Evolutionary conservation across 1,140 invertebrate species (phyloP).

Genomic region (Helicoverpa armigera): DNA sequence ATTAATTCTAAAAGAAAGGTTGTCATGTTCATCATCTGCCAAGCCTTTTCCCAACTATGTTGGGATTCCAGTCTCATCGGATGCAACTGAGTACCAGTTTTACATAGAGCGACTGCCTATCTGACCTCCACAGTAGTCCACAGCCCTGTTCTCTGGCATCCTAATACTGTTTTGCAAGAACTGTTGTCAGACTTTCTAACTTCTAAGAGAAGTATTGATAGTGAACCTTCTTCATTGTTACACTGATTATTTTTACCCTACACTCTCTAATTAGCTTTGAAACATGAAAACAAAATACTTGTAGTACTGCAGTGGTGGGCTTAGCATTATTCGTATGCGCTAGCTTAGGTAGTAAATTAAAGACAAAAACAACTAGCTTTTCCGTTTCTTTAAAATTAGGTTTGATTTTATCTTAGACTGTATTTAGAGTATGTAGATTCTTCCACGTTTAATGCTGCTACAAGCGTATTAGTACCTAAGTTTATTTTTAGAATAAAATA

Average conservation of each 20-base stretch:
- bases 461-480: too few relatives aligned
- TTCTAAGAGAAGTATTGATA: not conserved
- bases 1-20: too few relatives aligned
- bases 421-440: not conserved
- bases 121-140: too few relatives aligned
- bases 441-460: not conserved
- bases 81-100: too few relatives aligned
- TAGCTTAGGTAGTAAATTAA: slow-evolving; percentile 34
- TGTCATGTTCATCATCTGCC: too few relatives aligned
- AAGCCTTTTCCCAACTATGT: not conserved
- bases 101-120: too few relatives aligned
- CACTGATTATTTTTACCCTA: slow-evolving; percentile 15
- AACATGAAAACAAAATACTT: slow-evolving; percentile 35
- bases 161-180: too few relatives aligned
- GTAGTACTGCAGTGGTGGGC: slow-evolving; percentile 9
- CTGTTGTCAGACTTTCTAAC: too few relatives aligned
- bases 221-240: not conserved
- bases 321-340: slow-evolving; percentile 30
- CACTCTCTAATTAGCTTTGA: slow-evolving; percentile 2
- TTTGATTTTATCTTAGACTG: not conserved
- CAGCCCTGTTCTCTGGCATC: too few relatives aligned
- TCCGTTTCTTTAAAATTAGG: slow-evolving; percentile 7
- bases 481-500: too few relatives aligned
- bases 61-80: too few relatives aligned
- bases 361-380: not conserved